Conservation (phyloP, 2,888 invertebrate genomes). For the Latrodectus hesperus region DNA sequence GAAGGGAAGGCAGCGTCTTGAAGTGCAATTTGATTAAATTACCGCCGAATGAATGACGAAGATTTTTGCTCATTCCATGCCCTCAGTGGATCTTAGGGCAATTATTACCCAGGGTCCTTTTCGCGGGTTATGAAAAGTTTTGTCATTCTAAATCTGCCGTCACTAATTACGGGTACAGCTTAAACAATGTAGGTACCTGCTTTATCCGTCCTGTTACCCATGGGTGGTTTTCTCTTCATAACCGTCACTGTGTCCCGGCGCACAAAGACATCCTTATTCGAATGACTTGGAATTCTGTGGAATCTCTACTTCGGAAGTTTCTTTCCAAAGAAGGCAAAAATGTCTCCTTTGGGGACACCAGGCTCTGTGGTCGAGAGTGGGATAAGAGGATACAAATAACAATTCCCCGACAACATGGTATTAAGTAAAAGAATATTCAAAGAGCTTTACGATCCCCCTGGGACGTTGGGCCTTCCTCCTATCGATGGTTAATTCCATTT, state of each 20-base stretch:
- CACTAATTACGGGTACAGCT: constrained; percentile 42
- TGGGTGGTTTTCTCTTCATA: constrained; percentile 42
- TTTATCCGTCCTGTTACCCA: constrained; percentile 21
- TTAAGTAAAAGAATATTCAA: constrained; percentile 40
- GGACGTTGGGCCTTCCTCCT: constrained; percentile 9
- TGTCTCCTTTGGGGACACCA: not conserved
- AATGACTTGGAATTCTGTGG: not conserved
- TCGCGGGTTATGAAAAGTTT: constrained; percentile 50
- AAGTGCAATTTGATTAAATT: constrained; percentile 51
- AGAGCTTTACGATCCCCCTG: constrained; percentile 42
- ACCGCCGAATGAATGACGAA: constrained; percentile 18
- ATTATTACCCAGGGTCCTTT: constrained; percentile 16
- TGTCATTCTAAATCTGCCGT: constrained; percentile 54
- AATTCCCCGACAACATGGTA: constrained; percentile 10
- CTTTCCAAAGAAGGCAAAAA: constrained; percentile 31
- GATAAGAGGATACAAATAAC: not conserved
- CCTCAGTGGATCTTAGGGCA: constrained; percentile 6
- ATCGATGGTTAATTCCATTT: not conserved
- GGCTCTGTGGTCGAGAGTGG: not conserved
- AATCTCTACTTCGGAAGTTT: not conserved
- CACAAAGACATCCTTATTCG: not conserved
- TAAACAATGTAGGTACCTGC: constrained; percentile 21
- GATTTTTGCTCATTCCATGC: constrained; percentile 12
- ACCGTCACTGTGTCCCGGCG: not conserved
- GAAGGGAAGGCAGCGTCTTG: not conserved